Conservation (phyloP, 2,888 invertebrate genomes). For the Oxyteleia sp. region DNA sequence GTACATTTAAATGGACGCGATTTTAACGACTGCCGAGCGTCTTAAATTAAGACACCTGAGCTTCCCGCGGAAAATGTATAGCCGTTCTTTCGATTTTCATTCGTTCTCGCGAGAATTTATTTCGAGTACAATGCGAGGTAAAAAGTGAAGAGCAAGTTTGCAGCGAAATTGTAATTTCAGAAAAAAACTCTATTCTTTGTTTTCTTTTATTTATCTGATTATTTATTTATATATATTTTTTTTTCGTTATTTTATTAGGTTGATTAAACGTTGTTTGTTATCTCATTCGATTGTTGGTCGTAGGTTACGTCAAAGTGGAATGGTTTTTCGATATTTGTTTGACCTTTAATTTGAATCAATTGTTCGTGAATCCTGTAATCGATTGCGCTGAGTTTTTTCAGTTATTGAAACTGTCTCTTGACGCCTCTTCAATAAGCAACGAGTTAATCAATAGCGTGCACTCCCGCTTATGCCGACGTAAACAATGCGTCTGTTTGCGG, state of each 20-base stretch:
- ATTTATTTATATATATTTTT: too few relatives aligned
- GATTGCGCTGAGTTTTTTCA: slow-evolving; percentile 10
- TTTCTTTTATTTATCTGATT: too few relatives aligned
- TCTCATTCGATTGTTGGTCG: background rate
- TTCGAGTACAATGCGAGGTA: too few relatives aligned
- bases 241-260: background rate
- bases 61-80: background rate
- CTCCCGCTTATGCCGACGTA: slow-evolving; percentile 6
- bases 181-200: too few relatives aligned
- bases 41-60: background rate
- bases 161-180: too few relatives aligned
- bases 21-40: background rate
- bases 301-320: background rate
- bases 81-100: too few relatives aligned
- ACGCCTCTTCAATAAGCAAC: slow-evolving; percentile 22
- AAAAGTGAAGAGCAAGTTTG: too few relatives aligned
- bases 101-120: too few relatives aligned
- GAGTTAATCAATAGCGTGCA: slow-evolving; percentile 16
- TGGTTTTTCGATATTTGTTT: background rate
- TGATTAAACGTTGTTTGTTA: background rate
- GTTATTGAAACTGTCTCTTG: slow-evolving; percentile 19
- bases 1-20: background rate
- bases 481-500: slow-evolving; percentile 9
- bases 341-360: slow-evolving; percentile 11
- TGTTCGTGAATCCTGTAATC: slow-evolving; percentile 12